Evolutionary conservation across 2,888 invertebrate genomes (phyloP).

Genomic region (Drepana falcataria): DNA sequence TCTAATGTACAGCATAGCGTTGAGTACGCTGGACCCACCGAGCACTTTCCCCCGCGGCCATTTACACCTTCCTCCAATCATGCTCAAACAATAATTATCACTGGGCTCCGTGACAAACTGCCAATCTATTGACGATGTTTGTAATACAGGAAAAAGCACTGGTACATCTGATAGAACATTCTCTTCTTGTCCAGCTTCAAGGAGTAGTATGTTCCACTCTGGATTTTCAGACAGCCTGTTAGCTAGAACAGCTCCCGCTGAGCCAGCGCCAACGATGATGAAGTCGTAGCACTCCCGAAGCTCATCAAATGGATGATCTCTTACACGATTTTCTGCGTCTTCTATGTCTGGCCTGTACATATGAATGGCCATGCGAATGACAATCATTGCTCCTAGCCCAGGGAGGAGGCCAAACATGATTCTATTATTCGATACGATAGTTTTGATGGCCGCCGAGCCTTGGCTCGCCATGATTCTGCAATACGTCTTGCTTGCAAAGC

Average conservation of each 20-base stretch:
- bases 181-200: constrained; percentile 90
- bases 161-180: constrained; percentile 86
- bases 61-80: constrained; percentile 81
- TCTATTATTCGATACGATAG: constrained; percentile 79
- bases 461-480: constrained; percentile 40
- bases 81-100: constrained; percentile 82
- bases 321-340: constrained; percentile 81
- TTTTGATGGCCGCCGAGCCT: constrained; percentile 40
- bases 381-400: constrained; percentile 80
- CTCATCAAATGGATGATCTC: constrained; percentile 70
- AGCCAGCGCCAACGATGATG: constrained; percentile 88
- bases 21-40: constrained; percentile 89
- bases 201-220: constrained; percentile 84
- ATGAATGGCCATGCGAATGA: constrained; percentile 81
- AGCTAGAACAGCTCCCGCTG: constrained; percentile 89
- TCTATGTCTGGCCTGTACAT: constrained; percentile 84
- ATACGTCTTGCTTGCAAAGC: constrained; percentile 11
- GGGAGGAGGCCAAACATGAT: constrained; percentile 82
- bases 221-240: constrained; percentile 86
- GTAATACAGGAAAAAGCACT: constrained; percentile 83
- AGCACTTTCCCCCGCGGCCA: constrained; percentile 90
- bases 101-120: constrained; percentile 87
- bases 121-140: constrained; percentile 88
- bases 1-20: constrained; percentile 93
- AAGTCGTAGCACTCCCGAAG: constrained; percentile 85